Evolutionary conservation across 2,888 invertebrate genomes (phyloP).

Genomic region (Invenusta paracnida): DNA sequence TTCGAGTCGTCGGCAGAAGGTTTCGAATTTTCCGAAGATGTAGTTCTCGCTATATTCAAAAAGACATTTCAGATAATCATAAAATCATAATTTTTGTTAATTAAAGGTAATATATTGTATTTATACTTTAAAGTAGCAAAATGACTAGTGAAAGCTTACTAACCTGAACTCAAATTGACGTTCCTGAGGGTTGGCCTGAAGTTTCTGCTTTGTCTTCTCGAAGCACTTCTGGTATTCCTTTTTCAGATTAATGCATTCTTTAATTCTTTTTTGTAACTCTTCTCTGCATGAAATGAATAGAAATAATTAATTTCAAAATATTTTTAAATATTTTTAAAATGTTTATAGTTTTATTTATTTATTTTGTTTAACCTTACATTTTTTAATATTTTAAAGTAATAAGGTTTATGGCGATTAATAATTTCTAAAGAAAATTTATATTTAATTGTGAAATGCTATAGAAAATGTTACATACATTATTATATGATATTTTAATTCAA

Average conservation of each 20-base stretch:
- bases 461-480: no score
- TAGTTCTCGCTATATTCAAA: constrained; percentile 74
- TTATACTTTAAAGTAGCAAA: no score
- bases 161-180: constrained; percentile 76
- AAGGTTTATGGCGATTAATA: background rate
- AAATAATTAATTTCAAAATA: no score
- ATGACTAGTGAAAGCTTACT: no score
- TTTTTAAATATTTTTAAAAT: no score
- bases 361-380: no score
- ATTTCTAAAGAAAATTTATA: background rate
- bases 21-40: constrained; percentile 92
- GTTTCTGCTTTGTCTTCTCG: constrained; percentile 68
- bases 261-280: constrained; percentile 70
- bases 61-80: background rate
- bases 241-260: constrained; percentile 80
- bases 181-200: constrained; percentile 69
- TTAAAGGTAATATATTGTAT: no score
- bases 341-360: no score
- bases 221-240: constrained; percentile 75
- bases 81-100: no score
- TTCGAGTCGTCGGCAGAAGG: constrained; percentile 79
- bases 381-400: background rate
- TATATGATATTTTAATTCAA: no score
- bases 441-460: no score
- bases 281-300: constrained; percentile 48